Evolutionary conservation across 2,113 vertebrate species (phyloP), one percentile per base, ranked within the genome.

Genomic region (Rhagologus leucostigma): DNA sequence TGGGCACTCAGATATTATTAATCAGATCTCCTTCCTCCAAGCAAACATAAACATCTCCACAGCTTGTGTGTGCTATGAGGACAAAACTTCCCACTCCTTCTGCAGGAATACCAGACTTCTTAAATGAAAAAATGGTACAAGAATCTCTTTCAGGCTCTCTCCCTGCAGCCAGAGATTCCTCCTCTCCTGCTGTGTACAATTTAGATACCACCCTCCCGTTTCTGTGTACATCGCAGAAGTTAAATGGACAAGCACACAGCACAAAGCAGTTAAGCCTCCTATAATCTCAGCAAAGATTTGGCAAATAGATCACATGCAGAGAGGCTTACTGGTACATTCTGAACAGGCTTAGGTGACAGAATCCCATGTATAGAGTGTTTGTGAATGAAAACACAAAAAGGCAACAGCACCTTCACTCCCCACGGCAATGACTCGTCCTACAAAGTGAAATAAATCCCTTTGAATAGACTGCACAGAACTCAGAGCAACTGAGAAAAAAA

Each of bases 221-320:
- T 55, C 83, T 79, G 33, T 53, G 39, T 67, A 26, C 44, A 44
- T 81, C 47, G 55, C 52, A 92, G 47, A 81, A 56, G 37, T 71
- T 22, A 78, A 90, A 81, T 42, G 65, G 80, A 71, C 83, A 87
- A 62, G 41, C 64, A 59, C 47, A 77, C 7, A 47, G 11, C 27
- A 67, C 83, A 78, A 46, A 82, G 65, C 77, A 82, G 69, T 70
- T 96, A 87, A 83, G 7, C 78, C 79, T 46, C 55, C 63, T 85
- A 22, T 87, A 91, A 93, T 91, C 59, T 83, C 79, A 52, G 47
- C 70, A 70, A 67, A 95, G 82, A 77, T 83, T 90, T 85, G 78
- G 59, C 50, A 94, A 87, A 81, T 10, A n/a, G 32, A 93, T 84
- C 4, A 1, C 68, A 65, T 57, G 57, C 69, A 85, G 49, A 83